Evolutionary conservation across 2,113 vertebrate genomes (phyloP).

Genomic region (Vulpes vulpes): DNA sequence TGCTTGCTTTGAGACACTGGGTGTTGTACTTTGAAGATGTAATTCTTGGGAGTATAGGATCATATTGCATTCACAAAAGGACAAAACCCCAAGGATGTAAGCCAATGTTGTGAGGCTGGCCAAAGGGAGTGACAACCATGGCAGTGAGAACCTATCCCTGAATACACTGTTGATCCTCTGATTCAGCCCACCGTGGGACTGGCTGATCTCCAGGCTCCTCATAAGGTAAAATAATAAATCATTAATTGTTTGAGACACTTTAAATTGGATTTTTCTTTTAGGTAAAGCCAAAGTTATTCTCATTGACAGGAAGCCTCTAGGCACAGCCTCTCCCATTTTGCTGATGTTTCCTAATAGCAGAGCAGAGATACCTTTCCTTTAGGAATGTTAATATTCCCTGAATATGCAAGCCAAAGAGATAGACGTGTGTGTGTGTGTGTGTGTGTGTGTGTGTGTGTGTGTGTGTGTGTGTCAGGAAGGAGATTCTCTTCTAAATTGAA

Average conservation of each 20-base stretch:
- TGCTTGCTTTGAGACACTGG: background rate
- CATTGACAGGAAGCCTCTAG: background rate
- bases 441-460: background rate
- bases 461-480: background rate
- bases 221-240: background rate
- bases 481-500: background rate
- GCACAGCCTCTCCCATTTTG: fast-evolving
- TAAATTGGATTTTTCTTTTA: background rate
- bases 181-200: no score
- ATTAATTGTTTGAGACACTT: background rate
- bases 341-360: background rate
- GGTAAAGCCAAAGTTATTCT: background rate
- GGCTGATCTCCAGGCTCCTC: background rate
- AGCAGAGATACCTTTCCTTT: background rate
- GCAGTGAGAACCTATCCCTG: background rate
- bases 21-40: background rate
- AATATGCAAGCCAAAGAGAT: background rate
- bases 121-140: background rate
- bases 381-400: background rate
- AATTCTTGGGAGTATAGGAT: constrained; percentile 18
- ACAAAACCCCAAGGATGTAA: background rate
- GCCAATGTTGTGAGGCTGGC: background rate
- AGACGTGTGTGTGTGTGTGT: background rate
- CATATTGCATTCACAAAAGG: background rate
- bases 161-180: background rate